Evolutionary conservation across 2,113 vertebrate genomes (phyloP).

Genomic region (Cygnus buccinator): DNA sequence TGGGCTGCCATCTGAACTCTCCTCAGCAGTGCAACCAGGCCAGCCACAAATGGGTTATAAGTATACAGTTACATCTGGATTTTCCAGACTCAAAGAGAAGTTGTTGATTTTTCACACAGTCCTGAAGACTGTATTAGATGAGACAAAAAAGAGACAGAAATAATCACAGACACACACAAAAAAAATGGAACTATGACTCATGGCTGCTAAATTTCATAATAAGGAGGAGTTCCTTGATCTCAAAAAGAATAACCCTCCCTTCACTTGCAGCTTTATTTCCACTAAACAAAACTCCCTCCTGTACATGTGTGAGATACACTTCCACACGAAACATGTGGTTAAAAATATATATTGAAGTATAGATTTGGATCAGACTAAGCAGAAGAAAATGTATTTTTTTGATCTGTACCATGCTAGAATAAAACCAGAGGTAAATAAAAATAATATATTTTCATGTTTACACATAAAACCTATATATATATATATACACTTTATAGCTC

Average conservation of each 20-base stretch:
- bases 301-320: rapidly evolving
- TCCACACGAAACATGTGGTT: rapidly evolving
- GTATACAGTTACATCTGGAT: too few relatives aligned
- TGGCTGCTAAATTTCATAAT: not conserved
- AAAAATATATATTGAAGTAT: not conserved
- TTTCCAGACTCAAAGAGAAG: not conserved
- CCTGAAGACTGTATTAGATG: too few relatives aligned
- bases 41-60: not conserved
- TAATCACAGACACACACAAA: not conserved
- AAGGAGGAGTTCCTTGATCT: not conserved
- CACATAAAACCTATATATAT: rapidly evolving
- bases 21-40: not conserved
- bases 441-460: not conserved
- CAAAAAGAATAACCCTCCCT: not conserved
- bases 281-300: not conserved
- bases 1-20: not conserved
- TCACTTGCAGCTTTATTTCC: not conserved
- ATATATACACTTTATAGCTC: not conserved
- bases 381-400: not conserved
- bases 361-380: not conserved
- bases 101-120: not conserved
- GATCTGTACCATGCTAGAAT: not conserved
- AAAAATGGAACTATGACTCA: not conserved
- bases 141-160: not conserved
- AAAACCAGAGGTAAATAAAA: not conserved